Conservation (phyloP, 2,888 invertebrate species). For the Tricholauxania praeusta region DNA sequence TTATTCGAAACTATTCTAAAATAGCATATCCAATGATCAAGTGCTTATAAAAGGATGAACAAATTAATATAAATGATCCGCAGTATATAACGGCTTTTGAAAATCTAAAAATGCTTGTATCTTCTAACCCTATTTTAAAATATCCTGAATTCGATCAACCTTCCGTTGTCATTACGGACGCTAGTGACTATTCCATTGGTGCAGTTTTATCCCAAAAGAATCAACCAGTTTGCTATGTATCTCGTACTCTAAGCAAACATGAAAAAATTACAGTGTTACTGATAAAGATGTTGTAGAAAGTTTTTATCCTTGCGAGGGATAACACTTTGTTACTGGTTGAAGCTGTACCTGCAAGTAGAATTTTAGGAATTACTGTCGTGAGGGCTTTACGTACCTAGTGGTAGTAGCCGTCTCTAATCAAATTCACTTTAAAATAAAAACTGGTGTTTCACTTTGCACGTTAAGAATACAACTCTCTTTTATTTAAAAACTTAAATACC, state of each 20-base stretch:
- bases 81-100: conserved; percentile 12
- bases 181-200: background rate
- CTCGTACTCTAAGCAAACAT: conserved; percentile 1
- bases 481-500: too few species aligned
- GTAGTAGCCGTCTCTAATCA: too few species aligned
- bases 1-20: conserved; percentile 4
- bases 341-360: too few species aligned
- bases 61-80: conserved; percentile 19
- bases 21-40: conserved; percentile 14
- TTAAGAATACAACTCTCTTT: too few species aligned
- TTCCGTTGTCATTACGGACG: background rate
- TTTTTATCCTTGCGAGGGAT: too few species aligned
- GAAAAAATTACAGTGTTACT: conserved; percentile 12
- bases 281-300: too few species aligned
- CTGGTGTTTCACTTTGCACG: too few species aligned
- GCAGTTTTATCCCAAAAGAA: conserved; percentile 11
- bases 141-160: conserved; percentile 1
- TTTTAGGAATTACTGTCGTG: too few species aligned
- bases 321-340: too few species aligned
- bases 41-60: background rate
- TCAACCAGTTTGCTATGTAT: conserved; percentile 1
- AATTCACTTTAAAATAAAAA: too few species aligned
- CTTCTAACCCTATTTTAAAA: conserved; percentile 4
- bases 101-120: background rate
- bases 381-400: too few species aligned